Percentiles rank a stretch among this genome's conserved stretches.
Conservation (phyloP, 2,888 invertebrate genomes). For the Nephrotoma appendiculata region DNA sequence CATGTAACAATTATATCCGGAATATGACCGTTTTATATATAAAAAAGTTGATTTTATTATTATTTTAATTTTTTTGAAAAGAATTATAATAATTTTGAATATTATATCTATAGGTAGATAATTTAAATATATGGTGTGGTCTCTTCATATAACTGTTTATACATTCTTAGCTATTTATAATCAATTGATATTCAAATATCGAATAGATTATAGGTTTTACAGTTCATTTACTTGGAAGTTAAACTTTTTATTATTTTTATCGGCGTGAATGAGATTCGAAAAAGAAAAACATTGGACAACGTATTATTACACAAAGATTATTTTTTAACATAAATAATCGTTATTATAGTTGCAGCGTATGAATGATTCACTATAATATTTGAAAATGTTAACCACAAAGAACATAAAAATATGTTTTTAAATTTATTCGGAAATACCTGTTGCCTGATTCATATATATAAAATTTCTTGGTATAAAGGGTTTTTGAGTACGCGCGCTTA, state of each 20-base stretch:
- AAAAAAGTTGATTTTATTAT: too few species aligned
- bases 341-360: not conserved
- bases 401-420: not conserved
- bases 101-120: too few species aligned
- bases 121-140: too few species aligned
- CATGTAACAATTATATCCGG: not conserved
- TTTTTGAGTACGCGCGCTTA: not conserved
- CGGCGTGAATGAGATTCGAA: too few species aligned
- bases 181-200: not conserved
- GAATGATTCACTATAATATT: not conserved
- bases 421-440: not conserved
- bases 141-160: not conserved
- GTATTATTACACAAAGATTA: not conserved
- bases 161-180: not conserved
- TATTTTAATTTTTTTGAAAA: too few species aligned
- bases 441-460: not conserved
- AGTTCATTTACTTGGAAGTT: not conserved
- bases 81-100: too few species aligned
- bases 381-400: not conserved
- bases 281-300: not conserved
- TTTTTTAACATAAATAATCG: not conserved
- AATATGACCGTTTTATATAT: too few species aligned
- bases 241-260: not conserved
- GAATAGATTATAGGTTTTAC: not conserved
- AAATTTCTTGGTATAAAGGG: not conserved